Conservation (phyloP, 2,888 invertebrate species). For the Invenusta paracnida region DNA sequence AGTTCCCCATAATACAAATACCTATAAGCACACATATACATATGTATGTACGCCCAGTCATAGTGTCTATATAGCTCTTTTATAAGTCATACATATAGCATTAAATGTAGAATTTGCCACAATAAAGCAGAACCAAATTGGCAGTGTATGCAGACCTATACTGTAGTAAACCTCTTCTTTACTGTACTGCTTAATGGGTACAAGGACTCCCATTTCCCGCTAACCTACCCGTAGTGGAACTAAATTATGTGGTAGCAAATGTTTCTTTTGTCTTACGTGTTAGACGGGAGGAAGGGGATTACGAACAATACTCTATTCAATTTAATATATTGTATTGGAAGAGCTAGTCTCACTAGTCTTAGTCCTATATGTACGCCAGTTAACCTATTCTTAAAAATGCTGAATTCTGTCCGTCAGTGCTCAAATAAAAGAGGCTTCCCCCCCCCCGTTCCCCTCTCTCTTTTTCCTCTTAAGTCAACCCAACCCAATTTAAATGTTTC, state of each 20-base stretch:
- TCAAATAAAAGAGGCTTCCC: neutral
- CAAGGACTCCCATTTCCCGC: too few species aligned
- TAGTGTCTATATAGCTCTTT: too few species aligned
- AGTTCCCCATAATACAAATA: too few species aligned
- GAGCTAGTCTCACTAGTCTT: neutral
- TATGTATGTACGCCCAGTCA: too few species aligned
- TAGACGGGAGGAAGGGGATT: neutral
- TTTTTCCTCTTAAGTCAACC: neutral
- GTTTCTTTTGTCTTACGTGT: neutral
- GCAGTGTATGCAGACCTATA: too few species aligned
- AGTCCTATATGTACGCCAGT: neutral
- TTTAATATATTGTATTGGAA: neutral
- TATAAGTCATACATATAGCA: too few species aligned
- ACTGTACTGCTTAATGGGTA: too few species aligned
- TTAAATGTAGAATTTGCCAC: too few species aligned
- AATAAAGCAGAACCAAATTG: too few species aligned
- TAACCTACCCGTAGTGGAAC: too few species aligned
- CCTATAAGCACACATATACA: too few species aligned
- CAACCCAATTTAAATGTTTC: neutral
- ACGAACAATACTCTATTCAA: neutral
- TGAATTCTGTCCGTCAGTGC: neutral
- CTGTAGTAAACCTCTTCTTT: too few species aligned
- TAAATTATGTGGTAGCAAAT: neutral
- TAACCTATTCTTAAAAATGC: neutral
- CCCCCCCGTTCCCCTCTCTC: neutral